These are phyloP conservation scores for Anabacerthia variegaticeps DNA, from an alignment of 2,797 vertebrate species.

Conservation along the genomic window DNA sequence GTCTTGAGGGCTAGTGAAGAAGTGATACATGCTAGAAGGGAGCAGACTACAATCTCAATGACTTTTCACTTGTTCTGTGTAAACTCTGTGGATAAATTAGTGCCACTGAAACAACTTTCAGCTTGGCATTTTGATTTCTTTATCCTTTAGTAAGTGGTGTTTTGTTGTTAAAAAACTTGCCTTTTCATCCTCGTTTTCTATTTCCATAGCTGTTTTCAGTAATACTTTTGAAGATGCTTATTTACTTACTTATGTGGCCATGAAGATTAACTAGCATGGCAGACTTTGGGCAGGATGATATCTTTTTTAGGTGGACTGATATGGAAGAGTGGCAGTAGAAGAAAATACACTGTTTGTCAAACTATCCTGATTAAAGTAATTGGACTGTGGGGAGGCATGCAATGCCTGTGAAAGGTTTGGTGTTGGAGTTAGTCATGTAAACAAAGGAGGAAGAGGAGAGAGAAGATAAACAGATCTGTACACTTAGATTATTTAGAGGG, in stretches of 20 bases:
- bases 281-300: not conserved
- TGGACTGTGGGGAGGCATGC: not conserved
- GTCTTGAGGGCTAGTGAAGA: not conserved
- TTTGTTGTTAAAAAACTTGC: not conserved
- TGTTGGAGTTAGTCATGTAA: not conserved
- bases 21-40: not conserved
- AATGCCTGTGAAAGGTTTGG: not conserved
- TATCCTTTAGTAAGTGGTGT: not conserved
- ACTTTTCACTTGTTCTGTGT: not conserved
- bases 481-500: not conserved
- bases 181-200: not conserved
- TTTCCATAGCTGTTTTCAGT: not conserved
- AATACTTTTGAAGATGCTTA: not conserved
- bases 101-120: not conserved
- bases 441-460: not conserved
- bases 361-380: not conserved
- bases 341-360: not conserved
- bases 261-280: not conserved
- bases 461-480: not conserved
- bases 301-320: not conserved
- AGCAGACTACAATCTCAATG: not conserved
- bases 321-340: not conserved
- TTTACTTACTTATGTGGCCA: not conserved
- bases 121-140: not conserved
- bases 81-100: not conserved